phyloP scores from a whole-genome alignment of 2,888 invertebrate genomes.

The Ectropis crepuscularia region DNA sequence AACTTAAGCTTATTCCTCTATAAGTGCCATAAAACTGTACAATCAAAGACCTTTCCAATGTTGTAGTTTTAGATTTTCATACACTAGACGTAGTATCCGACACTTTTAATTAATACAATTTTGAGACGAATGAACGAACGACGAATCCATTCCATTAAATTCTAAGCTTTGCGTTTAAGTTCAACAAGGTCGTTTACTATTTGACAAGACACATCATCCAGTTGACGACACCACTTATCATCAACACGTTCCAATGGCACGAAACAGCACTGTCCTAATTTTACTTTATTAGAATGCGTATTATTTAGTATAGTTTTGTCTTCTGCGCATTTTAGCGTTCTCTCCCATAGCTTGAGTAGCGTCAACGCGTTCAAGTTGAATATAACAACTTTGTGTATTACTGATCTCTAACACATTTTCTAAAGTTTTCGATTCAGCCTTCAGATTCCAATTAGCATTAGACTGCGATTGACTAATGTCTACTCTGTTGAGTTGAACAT shows the following conservation, averaged over 20 bases:
- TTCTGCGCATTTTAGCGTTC: not conserved
- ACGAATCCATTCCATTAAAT: too few species aligned
- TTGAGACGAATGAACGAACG: too few species aligned
- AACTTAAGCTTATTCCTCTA: too few species aligned
- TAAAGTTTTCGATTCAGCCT: not conserved
- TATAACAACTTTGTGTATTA: slow-evolving; percentile 9
- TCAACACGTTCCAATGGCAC: slow-evolving; percentile 4
- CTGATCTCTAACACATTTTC: not conserved
- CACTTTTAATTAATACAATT: too few species aligned
- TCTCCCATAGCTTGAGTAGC: slow-evolving; percentile 7
- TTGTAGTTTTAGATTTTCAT: too few species aligned
- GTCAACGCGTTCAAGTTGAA: slow-evolving; percentile 18
- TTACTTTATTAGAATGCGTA: too few species aligned
- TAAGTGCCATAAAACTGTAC: too few species aligned
- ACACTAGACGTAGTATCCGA: too few species aligned
- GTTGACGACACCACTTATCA: not conserved
- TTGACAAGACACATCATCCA: not conserved
- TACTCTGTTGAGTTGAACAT: not conserved
- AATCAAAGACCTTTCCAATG: too few species aligned
- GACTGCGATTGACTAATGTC: not conserved
- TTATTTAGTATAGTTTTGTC: not conserved
- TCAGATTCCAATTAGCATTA: not conserved
- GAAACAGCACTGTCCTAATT: not conserved
- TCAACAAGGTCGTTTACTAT: not conserved
- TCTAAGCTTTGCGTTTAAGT: not conserved